phyloP scores from a whole-genome alignment of 2,888 invertebrate genomes.

The Barypeithes pellucidus region DNA sequence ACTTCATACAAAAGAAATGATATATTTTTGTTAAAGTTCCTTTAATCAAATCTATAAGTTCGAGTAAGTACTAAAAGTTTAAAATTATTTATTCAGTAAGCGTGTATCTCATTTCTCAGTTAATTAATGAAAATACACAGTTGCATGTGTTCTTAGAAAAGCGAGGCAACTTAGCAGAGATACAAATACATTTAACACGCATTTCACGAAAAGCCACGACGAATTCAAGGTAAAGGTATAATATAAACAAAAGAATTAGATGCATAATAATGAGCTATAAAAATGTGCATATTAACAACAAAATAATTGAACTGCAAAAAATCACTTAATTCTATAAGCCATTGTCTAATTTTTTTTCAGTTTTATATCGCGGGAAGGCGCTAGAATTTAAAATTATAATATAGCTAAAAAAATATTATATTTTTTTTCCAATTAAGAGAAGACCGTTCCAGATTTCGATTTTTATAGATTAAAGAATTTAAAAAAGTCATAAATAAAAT shows the following conservation, averaged over 20 bases:
- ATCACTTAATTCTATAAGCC: constrained; percentile 20
- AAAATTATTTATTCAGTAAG: too few species aligned
- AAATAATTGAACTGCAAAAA: constrained; percentile 33
- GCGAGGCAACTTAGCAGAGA: neutral
- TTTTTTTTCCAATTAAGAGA: constrained; percentile 19
- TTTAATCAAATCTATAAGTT: too few species aligned
- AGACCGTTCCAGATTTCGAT: neutral
- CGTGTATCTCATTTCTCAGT: too few species aligned
- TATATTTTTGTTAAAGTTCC: too few species aligned
- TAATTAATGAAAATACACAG: too few species aligned
- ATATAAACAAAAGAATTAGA: constrained; percentile 20
- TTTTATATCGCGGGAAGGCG: constrained; percentile 27
- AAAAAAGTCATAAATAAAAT: too few species aligned
- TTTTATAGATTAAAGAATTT: neutral
- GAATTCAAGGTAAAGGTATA: neutral
- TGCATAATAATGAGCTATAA: constrained; percentile 29
- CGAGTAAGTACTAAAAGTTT: too few species aligned
- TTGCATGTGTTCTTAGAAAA: neutral
- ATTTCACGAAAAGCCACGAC: constrained; percentile 9
- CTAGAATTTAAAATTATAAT: constrained; percentile 44
- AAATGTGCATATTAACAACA: constrained; percentile 42
- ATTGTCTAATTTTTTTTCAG: constrained; percentile 31
- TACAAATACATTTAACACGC: neutral
- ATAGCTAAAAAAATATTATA: neutral
- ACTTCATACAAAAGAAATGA: too few species aligned